These are phyloP conservation scores for Dinomys branickii DNA, from an alignment of 2,113 vertebrate genomes.

Conservation along the genomic window DNA sequence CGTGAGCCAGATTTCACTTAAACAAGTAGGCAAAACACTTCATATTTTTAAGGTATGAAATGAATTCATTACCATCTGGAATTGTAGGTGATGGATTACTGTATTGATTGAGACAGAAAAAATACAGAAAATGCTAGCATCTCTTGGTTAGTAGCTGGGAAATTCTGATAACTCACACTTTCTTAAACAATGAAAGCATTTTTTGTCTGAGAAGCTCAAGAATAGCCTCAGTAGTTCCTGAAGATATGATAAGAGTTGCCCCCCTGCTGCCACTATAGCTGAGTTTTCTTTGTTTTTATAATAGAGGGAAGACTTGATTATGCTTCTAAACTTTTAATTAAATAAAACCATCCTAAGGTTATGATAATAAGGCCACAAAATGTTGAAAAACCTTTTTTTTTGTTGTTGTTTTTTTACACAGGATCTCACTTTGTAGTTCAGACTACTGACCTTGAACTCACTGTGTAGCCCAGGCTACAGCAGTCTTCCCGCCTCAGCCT, in stretches of 20 bases:
- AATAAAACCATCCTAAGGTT: conserved; percentile 12
- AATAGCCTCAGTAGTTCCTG: background rate
- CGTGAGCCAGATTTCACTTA: conserved; percentile 24
- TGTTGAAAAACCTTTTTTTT: background rate
- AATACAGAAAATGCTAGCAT: conserved; percentile 55
- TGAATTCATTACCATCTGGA: conserved; percentile 24
- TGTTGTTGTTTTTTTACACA: background rate
- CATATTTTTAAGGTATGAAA: conserved; percentile 46
- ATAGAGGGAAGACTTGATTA: background rate
- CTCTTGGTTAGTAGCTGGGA: conserved; percentile 46
- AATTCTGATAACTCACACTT: conserved; percentile 8
- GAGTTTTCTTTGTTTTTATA: background rate
- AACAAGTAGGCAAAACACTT: conserved; percentile 48
- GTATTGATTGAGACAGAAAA: conserved; percentile 38
- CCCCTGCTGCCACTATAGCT: background rate
- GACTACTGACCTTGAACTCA: background rate
- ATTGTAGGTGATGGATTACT: conserved; percentile 26
- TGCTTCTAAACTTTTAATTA: conserved; percentile 9
- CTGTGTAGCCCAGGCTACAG: background rate
- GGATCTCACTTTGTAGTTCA: background rate
- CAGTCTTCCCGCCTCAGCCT: background rate
- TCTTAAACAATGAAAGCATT: background rate
- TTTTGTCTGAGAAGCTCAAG: conserved; percentile 28
- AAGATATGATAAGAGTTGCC: background rate
- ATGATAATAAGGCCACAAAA: background rate